A percentile compares a stretch with the other conserved stretches of the same genome.
Evolutionary conservation across 2,113 vertebrate genomes (phyloP).

Genomic region (Sialia sialis): DNA sequence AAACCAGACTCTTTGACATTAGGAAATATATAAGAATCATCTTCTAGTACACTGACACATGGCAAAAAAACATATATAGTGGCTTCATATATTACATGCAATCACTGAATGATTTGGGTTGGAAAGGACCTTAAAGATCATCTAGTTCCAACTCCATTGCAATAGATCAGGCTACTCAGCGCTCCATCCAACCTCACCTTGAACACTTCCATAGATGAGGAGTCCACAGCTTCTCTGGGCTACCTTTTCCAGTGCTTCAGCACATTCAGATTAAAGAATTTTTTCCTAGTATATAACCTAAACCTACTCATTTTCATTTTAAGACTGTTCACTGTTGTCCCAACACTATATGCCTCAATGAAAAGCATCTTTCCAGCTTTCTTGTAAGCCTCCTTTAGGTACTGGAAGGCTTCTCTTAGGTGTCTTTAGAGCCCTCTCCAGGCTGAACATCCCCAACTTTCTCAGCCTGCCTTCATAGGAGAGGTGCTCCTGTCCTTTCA

Average conservation of each 20-base stretch:
- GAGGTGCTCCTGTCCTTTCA: background rate
- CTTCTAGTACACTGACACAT: background rate
- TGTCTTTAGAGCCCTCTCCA: background rate
- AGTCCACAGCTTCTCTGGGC: background rate
- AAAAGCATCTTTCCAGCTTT: background rate
- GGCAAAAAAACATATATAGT: background rate
- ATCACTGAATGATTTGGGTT: background rate
- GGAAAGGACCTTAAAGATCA: background rate
- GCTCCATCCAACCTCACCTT: background rate
- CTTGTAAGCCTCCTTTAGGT: background rate
- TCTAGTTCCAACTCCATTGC: background rate
- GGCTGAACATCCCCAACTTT: background rate
- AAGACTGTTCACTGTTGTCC: fast-evolving
- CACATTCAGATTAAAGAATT: background rate
- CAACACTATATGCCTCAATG: background rate
- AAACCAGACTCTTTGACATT: background rate
- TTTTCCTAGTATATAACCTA: background rate
- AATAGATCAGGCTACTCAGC: background rate
- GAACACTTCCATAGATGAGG: background rate
- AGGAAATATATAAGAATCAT: background rate
- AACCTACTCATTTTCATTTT: background rate
- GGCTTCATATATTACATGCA: background rate
- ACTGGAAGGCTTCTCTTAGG: background rate
- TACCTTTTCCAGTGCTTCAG: background rate
- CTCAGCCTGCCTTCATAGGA: background rate